Conservation (phyloP, 2,888 invertebrate species). For the Mimas tiliae region DNA sequence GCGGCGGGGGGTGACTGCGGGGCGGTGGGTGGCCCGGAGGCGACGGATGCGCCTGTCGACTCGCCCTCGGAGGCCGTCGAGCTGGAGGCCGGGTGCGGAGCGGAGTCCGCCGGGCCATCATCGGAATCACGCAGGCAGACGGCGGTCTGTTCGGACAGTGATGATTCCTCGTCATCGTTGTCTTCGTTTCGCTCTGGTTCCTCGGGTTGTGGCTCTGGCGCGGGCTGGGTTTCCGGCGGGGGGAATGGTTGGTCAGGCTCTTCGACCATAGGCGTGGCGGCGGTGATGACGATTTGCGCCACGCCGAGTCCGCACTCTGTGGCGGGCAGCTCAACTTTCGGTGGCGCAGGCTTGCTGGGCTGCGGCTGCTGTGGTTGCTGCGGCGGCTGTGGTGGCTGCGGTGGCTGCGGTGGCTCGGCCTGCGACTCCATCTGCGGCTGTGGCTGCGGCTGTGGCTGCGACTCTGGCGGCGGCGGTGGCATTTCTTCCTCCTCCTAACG, state of each 20-base stretch:
- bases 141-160: constrained; percentile 78
- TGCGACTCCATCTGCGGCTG: too few relatives aligned
- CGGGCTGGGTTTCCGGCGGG: constrained; percentile 57
- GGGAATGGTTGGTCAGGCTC: constrained; percentile 93
- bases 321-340: constrained; percentile 70
- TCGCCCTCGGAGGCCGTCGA: constrained; percentile 88
- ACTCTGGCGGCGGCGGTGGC: constrained; percentile 45
- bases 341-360: constrained; percentile 56
- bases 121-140: constrained; percentile 76
- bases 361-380: constrained; percentile 89
- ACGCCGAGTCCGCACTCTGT: constrained; percentile 90
- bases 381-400: constrained; percentile 81
- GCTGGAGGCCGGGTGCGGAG: constrained; percentile 85
- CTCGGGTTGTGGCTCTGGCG: constrained; percentile 54
- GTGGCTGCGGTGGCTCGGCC: constrained; percentile 55
- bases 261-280: constrained; percentile 96
- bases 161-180: constrained; percentile 76
- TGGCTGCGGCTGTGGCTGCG: constrained; percentile 46
- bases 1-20: constrained; percentile 87
- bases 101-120: constrained; percentile 84
- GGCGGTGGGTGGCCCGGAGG: constrained; percentile 83
- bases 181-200: constrained; percentile 53
- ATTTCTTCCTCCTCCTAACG: constrained; percentile 48
- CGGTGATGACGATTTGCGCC: constrained; percentile 96
- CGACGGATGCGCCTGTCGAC: constrained; percentile 85